Base-by-base conservation (phyloP, 2,113 vertebrate species). In the Hirundichthys speculiger region DNA sequence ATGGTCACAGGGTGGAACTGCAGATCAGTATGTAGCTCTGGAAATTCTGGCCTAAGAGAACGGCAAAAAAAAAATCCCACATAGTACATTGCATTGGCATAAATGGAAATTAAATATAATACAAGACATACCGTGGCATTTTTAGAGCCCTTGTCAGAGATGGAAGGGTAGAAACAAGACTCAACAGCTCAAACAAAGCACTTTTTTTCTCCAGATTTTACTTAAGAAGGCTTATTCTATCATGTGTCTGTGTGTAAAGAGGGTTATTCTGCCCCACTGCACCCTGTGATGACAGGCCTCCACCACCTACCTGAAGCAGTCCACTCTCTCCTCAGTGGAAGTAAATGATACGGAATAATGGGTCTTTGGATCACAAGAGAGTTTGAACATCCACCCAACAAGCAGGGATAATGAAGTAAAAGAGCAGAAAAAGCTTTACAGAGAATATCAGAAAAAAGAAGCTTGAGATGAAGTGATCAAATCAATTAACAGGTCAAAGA, bases 321-420 rank as follows among this genome's bases (percentile, higher is more conserved):
- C 27, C 25, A 13, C 77, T 71, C 53, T 77, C 19, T 58, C 62
- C 55, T 61, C 43, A 46, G 70, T 66, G 70, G 58, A 54, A 80
- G 60, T 60, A 74, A 88, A 84, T 86, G 69, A 90, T 73, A 81
- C 39, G 76, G 78, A 90, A 86, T 88, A 86, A 87, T 84, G 75
- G 68, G 73, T 80, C 70, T 80, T 48, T 65, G 42, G 46, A 34
- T 59, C 64, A 43, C 52, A 55, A 42, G 62, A 70, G 50, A 41
- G 64, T 56, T 61, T 75, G 78, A 73, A n/a, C n/a, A 47, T 61
- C 42, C 63, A 46, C 30, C 56, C 62, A 58, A 80, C 61, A 80
- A 65, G 83, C 61, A 82, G 47, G 6, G 2, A 66, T 46, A 13
- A 52, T 66, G 72, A 83, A 68, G 66, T 45, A n/a, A 69, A 77